Evolutionary conservation across 2,888 invertebrate genomes (phyloP).

Genomic region (Margaritifera margaritifera): DNA sequence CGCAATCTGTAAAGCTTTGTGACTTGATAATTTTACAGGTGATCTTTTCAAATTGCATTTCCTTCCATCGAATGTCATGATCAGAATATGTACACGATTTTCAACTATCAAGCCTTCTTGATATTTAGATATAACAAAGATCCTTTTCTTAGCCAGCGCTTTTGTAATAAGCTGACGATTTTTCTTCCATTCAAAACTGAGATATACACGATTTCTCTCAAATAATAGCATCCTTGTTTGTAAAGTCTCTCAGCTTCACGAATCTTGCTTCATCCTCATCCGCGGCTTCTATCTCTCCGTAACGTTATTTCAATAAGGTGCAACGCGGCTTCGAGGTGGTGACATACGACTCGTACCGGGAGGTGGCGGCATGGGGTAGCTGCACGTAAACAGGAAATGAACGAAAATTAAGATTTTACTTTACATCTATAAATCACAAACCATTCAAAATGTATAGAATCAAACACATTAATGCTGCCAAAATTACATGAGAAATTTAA

Average conservation of each 20-base stretch:
- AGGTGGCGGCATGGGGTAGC: slow-evolving; percentile 53
- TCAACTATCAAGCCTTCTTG: no score
- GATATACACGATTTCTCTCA: background rate
- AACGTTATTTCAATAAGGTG: slow-evolving; percentile 51
- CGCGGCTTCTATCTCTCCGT: slow-evolving; percentile 25
- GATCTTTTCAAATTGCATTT: no score
- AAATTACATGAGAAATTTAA: background rate
- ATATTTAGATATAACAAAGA: no score
- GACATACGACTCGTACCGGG: slow-evolving; percentile 49
- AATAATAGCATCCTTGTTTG: background rate
- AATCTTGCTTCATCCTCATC: slow-evolving; percentile 18
- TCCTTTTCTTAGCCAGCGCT: no score
- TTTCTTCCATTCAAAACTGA: background rate
- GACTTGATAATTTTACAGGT: no score
- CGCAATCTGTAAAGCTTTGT: no score
- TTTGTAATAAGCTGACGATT: no score
- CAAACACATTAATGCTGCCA: no score
- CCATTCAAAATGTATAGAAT: background rate
- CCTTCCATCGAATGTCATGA: no score
- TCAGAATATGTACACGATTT: no score
- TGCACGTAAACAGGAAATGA: slow-evolving; percentile 40
- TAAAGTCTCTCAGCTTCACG: slow-evolving; percentile 2
- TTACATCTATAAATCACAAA: background rate
- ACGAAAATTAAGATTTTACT: slow-evolving; percentile 6
- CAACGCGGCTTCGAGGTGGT: slow-evolving; percentile 57